Evolutionary conservation across 2,888 invertebrate genomes (phyloP).

Genomic region (Cancer borealis): DNA sequence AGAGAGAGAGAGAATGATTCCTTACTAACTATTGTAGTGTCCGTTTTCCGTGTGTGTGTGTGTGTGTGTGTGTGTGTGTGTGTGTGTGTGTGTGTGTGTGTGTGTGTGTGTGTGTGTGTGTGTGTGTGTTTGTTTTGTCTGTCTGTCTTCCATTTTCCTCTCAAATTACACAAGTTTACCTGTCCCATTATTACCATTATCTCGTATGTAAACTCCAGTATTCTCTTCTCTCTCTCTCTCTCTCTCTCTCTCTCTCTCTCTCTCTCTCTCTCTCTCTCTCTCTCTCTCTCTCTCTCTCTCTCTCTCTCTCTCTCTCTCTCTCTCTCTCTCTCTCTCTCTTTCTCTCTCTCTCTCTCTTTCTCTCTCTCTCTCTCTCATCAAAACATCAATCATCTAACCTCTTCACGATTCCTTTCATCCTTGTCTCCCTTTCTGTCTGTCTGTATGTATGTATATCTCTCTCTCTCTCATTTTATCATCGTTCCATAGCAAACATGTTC

Average conservation of each 20-base stretch:
- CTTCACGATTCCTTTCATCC: background rate
- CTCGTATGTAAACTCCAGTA: background rate
- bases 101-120: slow-evolving; percentile 58
- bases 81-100: slow-evolving; percentile 51
- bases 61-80: slow-evolving; percentile 41
- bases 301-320: background rate
- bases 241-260: background rate
- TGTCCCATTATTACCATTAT: slow-evolving; percentile 3
- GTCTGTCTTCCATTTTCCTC: background rate
- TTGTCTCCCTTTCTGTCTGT: background rate
- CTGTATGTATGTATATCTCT: background rate
- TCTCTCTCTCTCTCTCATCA: slow-evolving; percentile 15
- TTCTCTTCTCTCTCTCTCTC: slow-evolving; percentile 8
- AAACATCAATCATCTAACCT: background rate
- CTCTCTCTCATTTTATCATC: background rate
- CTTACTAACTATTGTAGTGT: background rate
- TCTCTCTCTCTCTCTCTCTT: background rate
- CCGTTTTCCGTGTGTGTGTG: background rate
- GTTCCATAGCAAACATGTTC: too few relatives aligned
- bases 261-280: too few relatives aligned
- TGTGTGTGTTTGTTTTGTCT: slow-evolving; percentile 28
- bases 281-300: background rate
- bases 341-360: background rate
- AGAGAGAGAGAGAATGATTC: slow-evolving; percentile 11
- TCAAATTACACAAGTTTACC: slow-evolving; percentile 30